Evolutionary conservation across 2,888 invertebrate genomes (phyloP).

Genomic region (Drosophila setosimentum): DNA sequence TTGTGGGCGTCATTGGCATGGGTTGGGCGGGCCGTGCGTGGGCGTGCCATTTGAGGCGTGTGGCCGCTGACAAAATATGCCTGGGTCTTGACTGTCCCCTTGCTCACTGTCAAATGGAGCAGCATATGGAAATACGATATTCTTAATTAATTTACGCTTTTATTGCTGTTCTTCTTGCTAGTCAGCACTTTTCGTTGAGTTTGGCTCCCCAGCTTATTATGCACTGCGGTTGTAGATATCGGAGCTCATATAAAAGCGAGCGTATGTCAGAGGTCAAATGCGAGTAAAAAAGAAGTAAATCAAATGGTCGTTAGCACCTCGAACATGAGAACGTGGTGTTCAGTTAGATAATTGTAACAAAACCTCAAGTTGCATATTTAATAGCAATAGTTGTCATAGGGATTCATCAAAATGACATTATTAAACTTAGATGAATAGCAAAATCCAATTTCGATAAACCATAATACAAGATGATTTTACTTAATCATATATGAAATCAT

Average conservation of each 20-base stretch:
- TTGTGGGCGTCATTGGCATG: constrained; percentile 43
- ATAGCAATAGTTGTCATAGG: background rate
- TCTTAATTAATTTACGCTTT: constrained; percentile 79
- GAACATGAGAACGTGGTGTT: background rate
- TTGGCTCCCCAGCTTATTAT: constrained; percentile 12
- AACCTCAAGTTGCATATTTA: background rate
- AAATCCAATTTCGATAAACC: no score
- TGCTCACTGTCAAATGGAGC: background rate
- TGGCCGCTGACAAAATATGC: constrained; percentile 16
- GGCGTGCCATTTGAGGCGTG: constrained; percentile 10
- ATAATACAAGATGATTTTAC: no score
- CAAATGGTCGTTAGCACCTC: constrained; percentile 58
- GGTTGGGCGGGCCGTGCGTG: background rate
- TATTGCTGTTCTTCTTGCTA: constrained; percentile 50
- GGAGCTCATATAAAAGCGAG: constrained; percentile 62
- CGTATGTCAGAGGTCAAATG: constrained; percentile 57
- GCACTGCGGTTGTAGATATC: constrained; percentile 26
- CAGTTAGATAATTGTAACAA: background rate
- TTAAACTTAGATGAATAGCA: background rate
- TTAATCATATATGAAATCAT: background rate
- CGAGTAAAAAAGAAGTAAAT: constrained; percentile 47
- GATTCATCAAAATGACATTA: background rate
- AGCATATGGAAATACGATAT: constrained; percentile 74
- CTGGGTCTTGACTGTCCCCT: constrained; percentile 39
- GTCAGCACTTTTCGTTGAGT: constrained; percentile 49